Percentiles rank a stretch among this genome's conserved stretches.
Evolutionary conservation across 2,113 vertebrate species (phyloP).

Genomic region (Hyperopisus bebe): DNA sequence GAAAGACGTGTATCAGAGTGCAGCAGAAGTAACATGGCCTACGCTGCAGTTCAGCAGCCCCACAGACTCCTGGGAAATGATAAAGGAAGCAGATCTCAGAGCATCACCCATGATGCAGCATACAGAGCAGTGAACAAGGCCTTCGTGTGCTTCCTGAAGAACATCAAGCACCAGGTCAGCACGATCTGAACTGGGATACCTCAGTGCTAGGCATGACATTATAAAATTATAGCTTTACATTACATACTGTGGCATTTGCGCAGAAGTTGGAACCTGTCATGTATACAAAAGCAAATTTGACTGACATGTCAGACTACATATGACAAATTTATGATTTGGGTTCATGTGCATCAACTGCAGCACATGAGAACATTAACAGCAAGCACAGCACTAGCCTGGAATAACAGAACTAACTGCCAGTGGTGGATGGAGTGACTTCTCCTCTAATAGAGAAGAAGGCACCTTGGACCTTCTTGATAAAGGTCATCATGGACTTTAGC

Average conservation of each 20-base stretch:
- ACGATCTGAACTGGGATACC: not conserved
- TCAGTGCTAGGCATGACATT: not conserved
- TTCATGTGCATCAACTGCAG: not conserved
- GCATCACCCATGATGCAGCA: not conserved
- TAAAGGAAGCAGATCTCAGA: not conserved
- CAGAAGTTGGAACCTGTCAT: not conserved
- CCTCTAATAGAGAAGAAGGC: not conserved
- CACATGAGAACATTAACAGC: not conserved
- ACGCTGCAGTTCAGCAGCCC: not conserved
- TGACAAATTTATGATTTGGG: not conserved
- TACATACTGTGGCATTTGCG: not conserved
- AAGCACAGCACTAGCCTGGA: not conserved
- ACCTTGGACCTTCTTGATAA: not conserved
- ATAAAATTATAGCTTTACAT: not conserved
- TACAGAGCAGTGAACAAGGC: not conserved
- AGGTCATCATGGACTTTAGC: not conserved
- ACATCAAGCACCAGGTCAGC: not conserved
- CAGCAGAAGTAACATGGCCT: not conserved
- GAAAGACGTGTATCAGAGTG: not conserved
- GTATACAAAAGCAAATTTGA: not conserved
- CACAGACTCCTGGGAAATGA: not conserved
- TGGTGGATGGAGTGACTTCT: not conserved
- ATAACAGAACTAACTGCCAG: not conserved
- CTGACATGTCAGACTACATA: not conserved
- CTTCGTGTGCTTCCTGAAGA: not conserved